Percentiles rank a stretch among this genome's conserved stretches.
phyloP scores from a whole-genome alignment of 2,797 vertebrate genomes.

The Lacerta agilis region DNA sequence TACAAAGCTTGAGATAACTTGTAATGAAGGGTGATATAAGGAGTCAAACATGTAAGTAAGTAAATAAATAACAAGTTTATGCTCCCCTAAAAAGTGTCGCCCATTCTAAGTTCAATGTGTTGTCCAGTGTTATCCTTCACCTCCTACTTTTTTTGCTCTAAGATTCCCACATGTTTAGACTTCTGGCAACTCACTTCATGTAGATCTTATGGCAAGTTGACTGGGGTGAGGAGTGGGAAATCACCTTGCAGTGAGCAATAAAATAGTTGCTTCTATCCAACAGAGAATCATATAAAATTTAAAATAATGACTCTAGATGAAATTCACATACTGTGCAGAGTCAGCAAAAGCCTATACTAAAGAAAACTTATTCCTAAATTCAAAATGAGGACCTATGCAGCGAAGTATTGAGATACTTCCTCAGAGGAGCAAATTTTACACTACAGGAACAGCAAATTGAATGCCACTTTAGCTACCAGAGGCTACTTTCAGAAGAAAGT shows the following conservation, averaged over 20 bases:
- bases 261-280: neutral
- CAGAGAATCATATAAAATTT: slow-evolving; percentile 12
- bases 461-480: neutral
- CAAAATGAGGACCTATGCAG: neutral
- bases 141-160: too few relatives aligned
- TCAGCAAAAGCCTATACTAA: neutral
- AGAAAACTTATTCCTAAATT: neutral
- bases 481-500: neutral
- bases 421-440: slow-evolving; percentile 5
- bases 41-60: too few relatives aligned
- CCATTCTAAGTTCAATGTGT: too few relatives aligned
- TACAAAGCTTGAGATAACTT: too few relatives aligned
- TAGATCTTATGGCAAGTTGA: neutral
- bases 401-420: neutral
- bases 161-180: neutral
- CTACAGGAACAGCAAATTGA: neutral
- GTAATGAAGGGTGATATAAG: too few relatives aligned
- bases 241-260: neutral
- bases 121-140: neutral
- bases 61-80: too few relatives aligned
- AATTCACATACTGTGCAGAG: slow-evolving; percentile 3
- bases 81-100: too few relatives aligned
- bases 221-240: neutral
- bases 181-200: neutral
- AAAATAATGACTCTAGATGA: neutral